Conservation (phyloP, 1,140 invertebrate genomes). For the Lysiphlebus fabarum region DNA sequence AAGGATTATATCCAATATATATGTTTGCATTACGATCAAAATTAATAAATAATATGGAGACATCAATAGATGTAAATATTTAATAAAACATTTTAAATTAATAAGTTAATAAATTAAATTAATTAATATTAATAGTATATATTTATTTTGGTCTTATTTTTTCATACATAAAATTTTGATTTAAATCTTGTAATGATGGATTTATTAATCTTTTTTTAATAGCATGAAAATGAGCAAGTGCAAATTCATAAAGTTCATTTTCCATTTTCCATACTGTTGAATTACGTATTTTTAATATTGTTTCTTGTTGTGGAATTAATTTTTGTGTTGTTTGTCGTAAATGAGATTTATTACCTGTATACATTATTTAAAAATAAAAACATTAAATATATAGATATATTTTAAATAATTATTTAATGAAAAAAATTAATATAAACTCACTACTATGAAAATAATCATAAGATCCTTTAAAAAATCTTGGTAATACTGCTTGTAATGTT, state of each 20-base stretch:
- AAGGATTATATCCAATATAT: constrained; percentile 86
- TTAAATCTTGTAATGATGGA: constrained; percentile 65
- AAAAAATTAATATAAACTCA: constrained; percentile 54
- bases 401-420: constrained; percentile 60
- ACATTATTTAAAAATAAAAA: constrained; percentile 20
- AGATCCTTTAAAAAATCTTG: constrained; percentile 88
- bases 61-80: neutral
- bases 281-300: constrained; percentile 72
- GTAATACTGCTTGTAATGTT: constrained; percentile 83
- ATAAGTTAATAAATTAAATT: constrained; percentile 19
- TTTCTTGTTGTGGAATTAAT: constrained; percentile 74
- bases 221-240: constrained; percentile 86
- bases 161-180: constrained; percentile 87
- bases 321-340: constrained; percentile 92
- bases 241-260: constrained; percentile 95
- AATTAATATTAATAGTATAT: no score
- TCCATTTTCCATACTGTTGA: constrained; percentile 95
- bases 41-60: neutral
- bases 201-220: constrained; percentile 68
- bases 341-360: constrained; percentile 82
- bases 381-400: no score
- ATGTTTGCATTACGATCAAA: constrained; percentile 80
- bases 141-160: constrained; percentile 92
- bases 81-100: neutral
- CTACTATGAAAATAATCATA: constrained; percentile 80